phyloP scores from a whole-genome alignment of 2,888 invertebrate species.

The Drosophila dives region DNA sequence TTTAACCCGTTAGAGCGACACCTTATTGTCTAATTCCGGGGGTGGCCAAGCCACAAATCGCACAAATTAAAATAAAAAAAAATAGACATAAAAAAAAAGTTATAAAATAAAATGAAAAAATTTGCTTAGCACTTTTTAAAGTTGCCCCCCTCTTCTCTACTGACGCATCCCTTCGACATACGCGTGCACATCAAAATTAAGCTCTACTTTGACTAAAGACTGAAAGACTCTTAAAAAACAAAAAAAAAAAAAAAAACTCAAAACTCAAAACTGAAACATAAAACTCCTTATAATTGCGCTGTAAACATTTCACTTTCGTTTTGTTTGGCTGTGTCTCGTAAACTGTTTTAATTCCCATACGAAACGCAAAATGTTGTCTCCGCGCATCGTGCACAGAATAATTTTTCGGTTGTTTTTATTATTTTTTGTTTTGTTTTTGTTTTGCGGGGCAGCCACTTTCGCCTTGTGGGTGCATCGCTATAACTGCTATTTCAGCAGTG shows the following conservation, averaged over 20 bases:
- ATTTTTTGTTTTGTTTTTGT: conserved; percentile 11
- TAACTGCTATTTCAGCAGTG: conserved; percentile 1
- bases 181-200: conserved; percentile 71
- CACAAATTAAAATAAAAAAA: conserved; percentile 24
- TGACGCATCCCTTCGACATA: conserved; percentile 43
- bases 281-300: conserved; percentile 80
- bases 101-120: conserved; percentile 44
- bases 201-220: conserved; percentile 20
- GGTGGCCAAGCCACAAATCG: conserved; percentile 59
- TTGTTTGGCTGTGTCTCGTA: conserved; percentile 33
- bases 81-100: background rate
- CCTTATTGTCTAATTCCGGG: conserved; percentile 40
- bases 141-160: conserved; percentile 30
- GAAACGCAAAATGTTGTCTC: conserved; percentile 59
- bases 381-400: conserved; percentile 77
- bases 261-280: conserved; percentile 67
- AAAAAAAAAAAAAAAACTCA: background rate
- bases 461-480: conserved; percentile 67
- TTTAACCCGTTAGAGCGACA: conserved; percentile 42
- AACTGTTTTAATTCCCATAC: conserved; percentile 52
- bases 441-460: conserved; percentile 55
- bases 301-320: conserved; percentile 79
- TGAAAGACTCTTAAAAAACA: background rate
- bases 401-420: conserved; percentile 50
- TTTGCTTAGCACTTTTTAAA: conserved; percentile 79